A percentile compares a stretch with the other conserved stretches of the same genome.
Evolutionary conservation across 2,888 invertebrate species (phyloP).

Genomic region (Strigamia transsilvanica): DNA sequence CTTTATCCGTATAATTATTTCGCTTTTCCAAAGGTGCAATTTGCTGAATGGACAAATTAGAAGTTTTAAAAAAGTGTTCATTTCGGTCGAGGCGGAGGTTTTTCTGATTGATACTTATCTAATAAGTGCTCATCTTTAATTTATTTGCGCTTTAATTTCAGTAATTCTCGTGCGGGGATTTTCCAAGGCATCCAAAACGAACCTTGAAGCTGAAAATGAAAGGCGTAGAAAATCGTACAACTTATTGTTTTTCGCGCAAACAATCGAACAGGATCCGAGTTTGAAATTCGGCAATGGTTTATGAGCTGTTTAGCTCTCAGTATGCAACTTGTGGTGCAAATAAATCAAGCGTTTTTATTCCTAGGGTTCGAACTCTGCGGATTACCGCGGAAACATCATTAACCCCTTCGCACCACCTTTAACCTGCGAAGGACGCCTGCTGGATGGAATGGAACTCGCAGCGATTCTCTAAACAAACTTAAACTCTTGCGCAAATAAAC

Average conservation of each 20-base stretch:
- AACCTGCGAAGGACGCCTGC: neutral
- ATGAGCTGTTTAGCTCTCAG: neutral
- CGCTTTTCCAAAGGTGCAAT: neutral
- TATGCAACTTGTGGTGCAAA: constrained; percentile 16
- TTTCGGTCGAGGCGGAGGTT: neutral
- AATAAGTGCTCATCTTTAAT: neutral
- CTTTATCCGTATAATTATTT: neutral
- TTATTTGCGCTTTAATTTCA: neutral
- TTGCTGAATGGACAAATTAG: neutral
- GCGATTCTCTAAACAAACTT: neutral
- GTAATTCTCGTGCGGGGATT: neutral
- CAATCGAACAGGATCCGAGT: constrained; percentile 20
- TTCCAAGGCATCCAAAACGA: neutral
- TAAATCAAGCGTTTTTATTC: neutral
- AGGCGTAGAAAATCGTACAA: too few relatives aligned
- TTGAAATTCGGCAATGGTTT: neutral
- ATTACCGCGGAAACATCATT: constrained; percentile 30
- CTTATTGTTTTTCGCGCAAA: too few relatives aligned
- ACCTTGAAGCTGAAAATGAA: constrained; percentile 11
- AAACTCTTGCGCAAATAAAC: neutral
- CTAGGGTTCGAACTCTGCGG: constrained; percentile 20
- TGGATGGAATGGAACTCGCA: neutral
- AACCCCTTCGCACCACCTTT: constrained; percentile 17
- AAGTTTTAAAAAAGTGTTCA: neutral
- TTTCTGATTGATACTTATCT: neutral